phyloP scores from a whole-genome alignment of 2,797 vertebrate genomes.

The Sphaeramia orbicularis region DNA sequence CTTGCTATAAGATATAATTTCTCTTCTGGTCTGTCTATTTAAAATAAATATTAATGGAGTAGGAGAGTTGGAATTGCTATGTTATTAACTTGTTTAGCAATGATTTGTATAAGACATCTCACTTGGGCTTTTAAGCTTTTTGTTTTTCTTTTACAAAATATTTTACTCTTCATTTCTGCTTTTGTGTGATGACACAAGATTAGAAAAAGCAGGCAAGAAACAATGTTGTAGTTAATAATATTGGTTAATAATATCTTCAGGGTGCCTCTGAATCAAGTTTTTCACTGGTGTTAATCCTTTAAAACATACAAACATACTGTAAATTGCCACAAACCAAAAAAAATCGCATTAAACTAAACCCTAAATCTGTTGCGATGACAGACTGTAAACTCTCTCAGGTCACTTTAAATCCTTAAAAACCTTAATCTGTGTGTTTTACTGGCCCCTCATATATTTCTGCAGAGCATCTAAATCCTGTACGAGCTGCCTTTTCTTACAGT shows the following conservation, averaged over 20 bases:
- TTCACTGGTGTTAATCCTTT: not conserved
- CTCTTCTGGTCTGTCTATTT: too few species aligned
- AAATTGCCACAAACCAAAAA: not conserved
- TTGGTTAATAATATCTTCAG: not conserved
- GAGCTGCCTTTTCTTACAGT: slow-evolving; percentile 5
- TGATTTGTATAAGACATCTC: too few species aligned
- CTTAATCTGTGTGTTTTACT: not conserved
- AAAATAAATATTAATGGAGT: too few species aligned
- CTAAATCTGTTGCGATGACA: not conserved
- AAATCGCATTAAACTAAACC: not conserved
- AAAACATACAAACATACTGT: too few species aligned
- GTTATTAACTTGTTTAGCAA: too few species aligned
- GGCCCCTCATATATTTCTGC: slow-evolving; percentile 3
- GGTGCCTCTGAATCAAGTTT: not conserved
- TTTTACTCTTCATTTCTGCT: too few species aligned
- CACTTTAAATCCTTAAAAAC: slow-evolving; percentile 6
- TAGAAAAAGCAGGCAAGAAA: not conserved
- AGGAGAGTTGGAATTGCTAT: too few species aligned
- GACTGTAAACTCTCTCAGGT: not conserved
- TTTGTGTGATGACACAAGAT: not conserved
- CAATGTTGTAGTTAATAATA: not conserved
- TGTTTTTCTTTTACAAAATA: too few species aligned
- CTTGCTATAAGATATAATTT: too few species aligned
- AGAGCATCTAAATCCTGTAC: slow-evolving; percentile 15
- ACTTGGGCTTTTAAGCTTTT: too few species aligned